A percentile compares a stretch with the other conserved stretches of the same genome.
phyloP scores from a whole-genome alignment of 2,113 vertebrate species.

The Formicarius rufipectus region DNA sequence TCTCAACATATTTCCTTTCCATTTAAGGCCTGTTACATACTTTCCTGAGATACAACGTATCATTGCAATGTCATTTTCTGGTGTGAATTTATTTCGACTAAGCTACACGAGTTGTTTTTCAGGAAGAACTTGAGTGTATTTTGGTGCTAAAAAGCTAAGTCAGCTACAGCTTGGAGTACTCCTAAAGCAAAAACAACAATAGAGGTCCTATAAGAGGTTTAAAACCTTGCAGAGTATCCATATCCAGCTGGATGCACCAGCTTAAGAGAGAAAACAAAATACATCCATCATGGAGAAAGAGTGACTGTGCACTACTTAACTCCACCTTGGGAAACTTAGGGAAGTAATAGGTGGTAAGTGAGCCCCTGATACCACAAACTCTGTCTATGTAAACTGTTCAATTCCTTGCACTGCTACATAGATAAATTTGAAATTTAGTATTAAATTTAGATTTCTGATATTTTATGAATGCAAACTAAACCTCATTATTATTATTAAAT shows the following conservation, averaged over 20 bases:
- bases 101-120: background rate
- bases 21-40: background rate
- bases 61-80: background rate
- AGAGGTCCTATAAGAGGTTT: background rate
- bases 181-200: background rate
- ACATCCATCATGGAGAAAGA: rapidly evolving
- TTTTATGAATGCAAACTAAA: conserved; percentile 45
- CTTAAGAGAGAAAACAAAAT: background rate
- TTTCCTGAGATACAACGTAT: background rate
- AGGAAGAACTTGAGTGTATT: background rate
- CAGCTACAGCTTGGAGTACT: background rate
- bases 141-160: conserved; percentile 1
- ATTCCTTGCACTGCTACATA: background rate
- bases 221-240: background rate
- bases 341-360: background rate
- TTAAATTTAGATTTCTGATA: conserved; percentile 50
- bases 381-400: conserved; percentile 29
- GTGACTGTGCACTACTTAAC: background rate
- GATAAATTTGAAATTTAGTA: conserved; percentile 29
- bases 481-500: conserved; percentile 52
- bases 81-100: background rate
- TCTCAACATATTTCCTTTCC: background rate
- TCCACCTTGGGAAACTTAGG: background rate
- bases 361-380: background rate
- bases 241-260: background rate